Percentiles rank a stretch among this genome's conserved stretches.
These are phyloP conservation scores for Drosophila ogumai DNA, from an alignment of 1,140 invertebrate species.

Conservation along the genomic window DNA sequence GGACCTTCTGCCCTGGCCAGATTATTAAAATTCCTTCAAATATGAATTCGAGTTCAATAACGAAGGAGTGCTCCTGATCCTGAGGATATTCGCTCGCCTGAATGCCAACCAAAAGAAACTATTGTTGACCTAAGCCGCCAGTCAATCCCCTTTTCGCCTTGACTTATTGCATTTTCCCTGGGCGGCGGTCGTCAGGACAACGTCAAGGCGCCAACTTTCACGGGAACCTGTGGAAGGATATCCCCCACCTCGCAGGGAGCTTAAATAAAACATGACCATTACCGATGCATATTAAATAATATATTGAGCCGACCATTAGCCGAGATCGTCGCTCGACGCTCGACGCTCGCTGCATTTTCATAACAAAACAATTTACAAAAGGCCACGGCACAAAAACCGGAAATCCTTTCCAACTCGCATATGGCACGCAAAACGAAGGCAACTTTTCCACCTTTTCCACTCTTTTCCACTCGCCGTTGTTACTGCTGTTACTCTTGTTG, in stretches of 20 bases:
- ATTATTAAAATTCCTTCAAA: slow-evolving; percentile 55
- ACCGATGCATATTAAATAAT: slow-evolving; percentile 64
- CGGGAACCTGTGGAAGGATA: background rate
- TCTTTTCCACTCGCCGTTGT: slow-evolving; percentile 2
- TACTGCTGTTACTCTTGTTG: slow-evolving; percentile 7
- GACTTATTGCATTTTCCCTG: slow-evolving; percentile 18
- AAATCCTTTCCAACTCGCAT: slow-evolving; percentile 82
- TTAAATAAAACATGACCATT: slow-evolving; percentile 46
- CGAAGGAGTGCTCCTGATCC: slow-evolving; percentile 12
- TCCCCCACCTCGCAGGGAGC: background rate
- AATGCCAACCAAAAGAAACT: background rate
- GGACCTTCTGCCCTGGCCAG: slow-evolving; percentile 19
- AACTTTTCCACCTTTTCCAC: slow-evolving; percentile 29
- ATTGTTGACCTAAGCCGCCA: slow-evolving; percentile 30
- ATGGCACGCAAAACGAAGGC: slow-evolving; percentile 79
- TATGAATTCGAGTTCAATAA: slow-evolving; percentile 44
- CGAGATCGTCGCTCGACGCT: slow-evolving; percentile 39
- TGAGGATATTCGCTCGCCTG: slow-evolving; percentile 13
- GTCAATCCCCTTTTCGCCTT: slow-evolving; percentile 2
- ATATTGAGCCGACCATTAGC: slow-evolving; percentile 71
- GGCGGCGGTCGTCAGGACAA: slow-evolving; percentile 7
- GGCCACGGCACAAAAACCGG: slow-evolving; percentile 68
- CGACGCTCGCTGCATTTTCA: slow-evolving; percentile 64
- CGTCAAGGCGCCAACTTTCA: background rate
- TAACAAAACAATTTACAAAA: slow-evolving; percentile 77